Base-by-base conservation (phyloP, 2,888 invertebrate genomes). In the Phortica okadai region DNA sequence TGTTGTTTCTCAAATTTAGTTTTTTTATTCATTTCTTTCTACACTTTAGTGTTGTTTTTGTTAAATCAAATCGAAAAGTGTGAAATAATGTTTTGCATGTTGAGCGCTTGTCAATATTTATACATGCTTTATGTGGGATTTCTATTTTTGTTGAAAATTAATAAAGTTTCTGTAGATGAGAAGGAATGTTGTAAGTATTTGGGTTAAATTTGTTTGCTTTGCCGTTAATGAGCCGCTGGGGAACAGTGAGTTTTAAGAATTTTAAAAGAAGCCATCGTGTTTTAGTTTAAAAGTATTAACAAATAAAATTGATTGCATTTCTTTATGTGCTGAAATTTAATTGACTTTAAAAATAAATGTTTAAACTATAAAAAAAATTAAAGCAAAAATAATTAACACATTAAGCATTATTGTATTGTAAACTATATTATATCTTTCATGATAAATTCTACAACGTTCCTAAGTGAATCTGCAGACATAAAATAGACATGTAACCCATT, bases 71-170 rank as follows among this genome's bases (percentile, higher is more conserved):
- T 44, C 41, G 70, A 58, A 56, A 74, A 78, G 76, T 74, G 79
- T 81, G 78, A 83, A 78, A 64, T 76, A 76, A 62, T 69, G 76
- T 67, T 66, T 76, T 67, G 76, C 62, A 64, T 58, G 64, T 82
- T 62, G 42, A 73, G 73, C 80, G 54, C 25, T 64, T 44, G 74
- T 77, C 75, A 82, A 82, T 79, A 79, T 79, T 83, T 80, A 33
- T 72, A 50, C 44, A 44, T 73, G 42, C 73, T 56, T 44, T 21
- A 62, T 74, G 16, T 50, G 6, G 33, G 54, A n/a, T 33, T 78
- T 62, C 70, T 62, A n/a, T 74, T 54, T 58, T 59, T 7, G 45
- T 3, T 50, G 59, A 73, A 69, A 33, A 64, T 77, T 77, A 62
- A 67, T 74, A 67, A 56, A 74, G 16, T 56, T 56, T 56, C n/a